Conservation (phyloP, 2,113 vertebrate species). For the Xiphophorus maculatus region DNA sequence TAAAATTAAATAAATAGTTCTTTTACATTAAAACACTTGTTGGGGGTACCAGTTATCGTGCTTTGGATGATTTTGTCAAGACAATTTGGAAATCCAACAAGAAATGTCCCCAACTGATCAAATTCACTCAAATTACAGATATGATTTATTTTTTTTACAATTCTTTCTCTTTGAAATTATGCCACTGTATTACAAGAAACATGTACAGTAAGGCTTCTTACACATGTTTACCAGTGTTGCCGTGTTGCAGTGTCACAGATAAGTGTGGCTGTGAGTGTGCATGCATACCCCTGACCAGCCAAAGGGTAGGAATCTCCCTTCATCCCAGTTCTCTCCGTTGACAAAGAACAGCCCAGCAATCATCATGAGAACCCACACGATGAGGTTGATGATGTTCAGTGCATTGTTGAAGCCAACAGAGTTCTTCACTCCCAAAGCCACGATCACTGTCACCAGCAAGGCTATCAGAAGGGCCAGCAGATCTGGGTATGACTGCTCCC, state of each 20-base stretch:
- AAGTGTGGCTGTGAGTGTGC: no score
- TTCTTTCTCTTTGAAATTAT: no score
- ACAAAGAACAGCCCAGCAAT: conserved; percentile 93
- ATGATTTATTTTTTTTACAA: no score
- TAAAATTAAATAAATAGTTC: no score
- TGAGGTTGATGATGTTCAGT: conserved; percentile 93
- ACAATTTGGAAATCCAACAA: not conserved
- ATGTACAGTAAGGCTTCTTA: not conserved
- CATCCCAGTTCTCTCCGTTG: conserved; percentile 92
- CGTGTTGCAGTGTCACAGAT: not conserved
- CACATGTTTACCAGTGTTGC: not conserved
- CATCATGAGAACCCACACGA: conserved; percentile 97
- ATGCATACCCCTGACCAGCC: conserved; percentile 96
- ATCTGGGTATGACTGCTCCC: conserved; percentile 95
- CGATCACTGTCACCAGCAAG: conserved; percentile 89
- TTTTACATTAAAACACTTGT: not conserved
- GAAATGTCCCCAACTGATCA: not conserved
- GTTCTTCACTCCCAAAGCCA: conserved; percentile 95
- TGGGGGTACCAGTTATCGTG: not conserved
- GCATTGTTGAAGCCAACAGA: conserved; percentile 96
- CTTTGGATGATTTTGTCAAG: not conserved
- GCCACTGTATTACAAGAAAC: not conserved
- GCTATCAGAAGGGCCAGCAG: conserved; percentile 93
- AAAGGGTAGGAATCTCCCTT: conserved; percentile 91
- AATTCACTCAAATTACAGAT: not conserved